These are phyloP conservation scores for Coregonus suidteri DNA, from an alignment of 2,797 vertebrate species.

Conservation along the genomic window DNA sequence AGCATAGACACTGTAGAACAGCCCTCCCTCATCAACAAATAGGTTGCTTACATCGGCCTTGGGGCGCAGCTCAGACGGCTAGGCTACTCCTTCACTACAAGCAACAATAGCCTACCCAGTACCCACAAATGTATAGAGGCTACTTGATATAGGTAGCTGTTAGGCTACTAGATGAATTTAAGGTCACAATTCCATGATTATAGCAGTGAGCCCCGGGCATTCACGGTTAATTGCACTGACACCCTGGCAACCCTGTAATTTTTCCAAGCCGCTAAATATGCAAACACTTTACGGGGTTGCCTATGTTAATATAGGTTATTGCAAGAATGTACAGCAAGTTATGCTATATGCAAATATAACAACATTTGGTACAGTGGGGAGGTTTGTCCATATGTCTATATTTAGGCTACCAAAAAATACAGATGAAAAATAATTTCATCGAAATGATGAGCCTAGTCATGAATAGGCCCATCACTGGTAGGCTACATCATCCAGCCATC, in stretches of 20 bases:
- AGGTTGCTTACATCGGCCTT: constrained; percentile 11
- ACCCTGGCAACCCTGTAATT: constrained; percentile 1
- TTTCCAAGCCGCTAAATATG: constrained; percentile 13
- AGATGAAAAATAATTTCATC: constrained; percentile 44
- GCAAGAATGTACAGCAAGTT: background rate
- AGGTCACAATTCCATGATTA: background rate
- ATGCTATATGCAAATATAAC: background rate
- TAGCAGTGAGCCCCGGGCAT: background rate
- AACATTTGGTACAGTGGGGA: background rate
- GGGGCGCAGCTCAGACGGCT: constrained; percentile 8
- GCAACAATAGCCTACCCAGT: background rate
- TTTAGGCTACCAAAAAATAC: constrained; percentile 37
- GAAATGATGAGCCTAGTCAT: constrained; percentile 42
- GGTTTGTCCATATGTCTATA: constrained; percentile 12
- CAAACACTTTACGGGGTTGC: background rate
- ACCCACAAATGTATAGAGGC: background rate
- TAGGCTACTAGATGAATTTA: background rate
- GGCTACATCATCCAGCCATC: constrained; percentile 54
- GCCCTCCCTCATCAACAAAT: constrained; percentile 6
- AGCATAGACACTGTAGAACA: background rate
- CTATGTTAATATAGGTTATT: constrained; percentile 3
- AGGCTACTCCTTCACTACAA: constrained; percentile 7
- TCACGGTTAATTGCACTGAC: constrained; percentile 3
- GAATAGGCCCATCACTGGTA: constrained; percentile 37
- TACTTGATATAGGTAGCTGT: background rate